phyloP scores from a whole-genome alignment of 1,140 invertebrate genomes.

The Trichomalopsis sarcophagae region DNA sequence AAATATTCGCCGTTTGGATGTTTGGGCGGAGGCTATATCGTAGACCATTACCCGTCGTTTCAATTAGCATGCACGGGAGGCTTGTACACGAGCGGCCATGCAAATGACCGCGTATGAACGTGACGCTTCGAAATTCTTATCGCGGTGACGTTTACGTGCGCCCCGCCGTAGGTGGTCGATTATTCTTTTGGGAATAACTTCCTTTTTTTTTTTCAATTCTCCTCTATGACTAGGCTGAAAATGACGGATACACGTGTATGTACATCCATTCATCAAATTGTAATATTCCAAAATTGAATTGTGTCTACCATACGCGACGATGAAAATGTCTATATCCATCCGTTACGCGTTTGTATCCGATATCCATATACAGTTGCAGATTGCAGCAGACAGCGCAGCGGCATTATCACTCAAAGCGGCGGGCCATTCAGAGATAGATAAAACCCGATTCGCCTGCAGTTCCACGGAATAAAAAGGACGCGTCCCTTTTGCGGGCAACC shows the following conservation, averaged over 20 bases:
- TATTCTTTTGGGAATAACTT: not conserved
- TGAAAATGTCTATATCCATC: no score
- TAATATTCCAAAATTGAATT: not conserved
- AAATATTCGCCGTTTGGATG: not conserved
- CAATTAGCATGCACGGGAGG: constrained; percentile 5
- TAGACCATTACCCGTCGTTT: not conserved
- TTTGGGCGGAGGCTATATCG: not conserved
- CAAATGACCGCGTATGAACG: not conserved
- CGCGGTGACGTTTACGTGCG: not conserved
- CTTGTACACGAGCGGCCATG: not conserved
- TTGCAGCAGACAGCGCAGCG: not conserved
- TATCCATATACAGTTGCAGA: not conserved
- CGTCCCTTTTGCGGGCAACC: not conserved
- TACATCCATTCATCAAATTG: no score
- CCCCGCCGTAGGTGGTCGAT: not conserved
- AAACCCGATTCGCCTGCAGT: not conserved
- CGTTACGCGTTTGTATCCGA: not conserved
- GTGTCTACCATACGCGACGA: no score
- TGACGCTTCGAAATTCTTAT: constrained; percentile 15
- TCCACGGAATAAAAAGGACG: not conserved
- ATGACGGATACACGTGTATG: no score
- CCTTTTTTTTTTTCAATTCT: not conserved
- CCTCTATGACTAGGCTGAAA: no score
- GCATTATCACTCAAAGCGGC: not conserved
- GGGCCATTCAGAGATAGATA: not conserved